Conservation (phyloP, 2,797 vertebrate genomes). For the Antrozous pallidus region DNA sequence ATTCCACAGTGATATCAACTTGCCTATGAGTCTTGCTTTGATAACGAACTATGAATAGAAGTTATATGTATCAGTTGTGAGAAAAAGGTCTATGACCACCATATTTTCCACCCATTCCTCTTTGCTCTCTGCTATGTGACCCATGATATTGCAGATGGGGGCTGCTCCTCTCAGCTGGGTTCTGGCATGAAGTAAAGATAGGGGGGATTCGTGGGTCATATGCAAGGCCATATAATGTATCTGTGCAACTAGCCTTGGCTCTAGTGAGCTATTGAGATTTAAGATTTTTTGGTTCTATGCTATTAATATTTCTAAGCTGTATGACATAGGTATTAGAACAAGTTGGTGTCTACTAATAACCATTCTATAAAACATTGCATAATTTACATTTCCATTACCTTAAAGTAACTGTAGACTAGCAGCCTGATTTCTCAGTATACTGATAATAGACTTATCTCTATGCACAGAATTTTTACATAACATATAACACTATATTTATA, state of each 20-base stretch:
- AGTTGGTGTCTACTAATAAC: not conserved
- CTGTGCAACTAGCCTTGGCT: not conserved
- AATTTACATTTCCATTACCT: not conserved
- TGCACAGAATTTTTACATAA: not conserved
- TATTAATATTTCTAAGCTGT: not conserved
- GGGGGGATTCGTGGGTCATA: not conserved
- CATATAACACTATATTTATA: not conserved
- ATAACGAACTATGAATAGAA: not conserved
- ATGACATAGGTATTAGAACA: not conserved
- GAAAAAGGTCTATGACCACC: not conserved
- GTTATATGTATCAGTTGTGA: too few species aligned
- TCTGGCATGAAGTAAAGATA: not conserved
- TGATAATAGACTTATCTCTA: not conserved
- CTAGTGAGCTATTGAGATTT: not conserved
- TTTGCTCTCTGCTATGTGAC: not conserved
- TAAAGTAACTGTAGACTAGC: not conserved
- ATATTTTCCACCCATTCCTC: accelerated
- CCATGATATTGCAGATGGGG: accelerated
- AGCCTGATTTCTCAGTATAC: not conserved
- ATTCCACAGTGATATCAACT: not conserved
- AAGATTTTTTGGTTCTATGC: not conserved
- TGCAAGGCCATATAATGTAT: accelerated
- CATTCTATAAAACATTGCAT: not conserved
- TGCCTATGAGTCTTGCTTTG: not conserved
- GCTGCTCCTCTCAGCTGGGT: not conserved